phyloP scores from a whole-genome alignment of 2,888 invertebrate species.

The Tipula vernalis region DNA sequence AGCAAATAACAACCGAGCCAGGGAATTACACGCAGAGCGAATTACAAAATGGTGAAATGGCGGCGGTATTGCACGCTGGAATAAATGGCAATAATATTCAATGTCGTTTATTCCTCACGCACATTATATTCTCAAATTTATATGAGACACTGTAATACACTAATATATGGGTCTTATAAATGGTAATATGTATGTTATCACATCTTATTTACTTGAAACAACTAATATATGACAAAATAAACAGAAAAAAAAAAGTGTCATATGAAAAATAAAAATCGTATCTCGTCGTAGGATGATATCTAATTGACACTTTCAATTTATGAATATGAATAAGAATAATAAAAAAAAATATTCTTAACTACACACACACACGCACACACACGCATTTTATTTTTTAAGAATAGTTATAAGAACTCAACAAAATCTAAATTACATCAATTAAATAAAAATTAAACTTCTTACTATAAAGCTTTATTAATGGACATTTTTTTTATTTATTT shows the following conservation, averaged over 20 bases:
- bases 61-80: background rate
- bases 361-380: background rate
- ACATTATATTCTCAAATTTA: background rate
- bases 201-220: background rate
- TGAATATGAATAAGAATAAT: background rate
- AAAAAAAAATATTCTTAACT: background rate
- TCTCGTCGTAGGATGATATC: background rate
- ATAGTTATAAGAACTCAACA: background rate
- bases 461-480: background rate
- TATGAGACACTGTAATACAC: background rate
- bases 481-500: background rate
- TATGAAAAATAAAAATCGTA: background rate
- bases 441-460: background rate
- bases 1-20: background rate
- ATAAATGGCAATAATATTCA: background rate
- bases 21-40: background rate
- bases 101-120: background rate
- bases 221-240: background rate
- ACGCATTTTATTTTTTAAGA: background rate
- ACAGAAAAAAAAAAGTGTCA: background rate
- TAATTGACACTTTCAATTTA: constrained; percentile 4
- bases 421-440: constrained; percentile 4
- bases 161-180: background rate
- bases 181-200: background rate
- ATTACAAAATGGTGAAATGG: background rate